Evolutionary conservation across 1,140 invertebrate species (phyloP).

Genomic region (Phenacoccus solenopsis): DNA sequence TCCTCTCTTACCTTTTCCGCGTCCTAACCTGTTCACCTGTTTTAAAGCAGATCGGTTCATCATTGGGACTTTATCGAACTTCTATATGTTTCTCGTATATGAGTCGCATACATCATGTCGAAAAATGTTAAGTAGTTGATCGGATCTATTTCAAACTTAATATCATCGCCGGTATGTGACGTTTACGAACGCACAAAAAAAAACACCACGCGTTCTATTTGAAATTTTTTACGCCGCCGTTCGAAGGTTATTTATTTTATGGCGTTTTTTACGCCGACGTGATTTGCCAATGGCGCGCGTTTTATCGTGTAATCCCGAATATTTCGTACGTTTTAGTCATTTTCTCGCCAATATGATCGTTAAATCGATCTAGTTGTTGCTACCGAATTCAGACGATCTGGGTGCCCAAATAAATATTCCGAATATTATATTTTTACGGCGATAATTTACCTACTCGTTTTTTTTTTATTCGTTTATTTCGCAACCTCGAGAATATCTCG

Average conservation of each 20-base stretch:
- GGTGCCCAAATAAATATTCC: neutral
- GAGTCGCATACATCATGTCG: neutral
- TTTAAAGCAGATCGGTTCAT: slow-evolving; percentile 8
- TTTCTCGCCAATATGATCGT: neutral
- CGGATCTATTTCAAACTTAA: neutral
- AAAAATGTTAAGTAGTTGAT: neutral
- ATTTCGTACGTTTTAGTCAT: neutral
- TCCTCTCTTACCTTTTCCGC: neutral
- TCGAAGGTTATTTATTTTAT: neutral
- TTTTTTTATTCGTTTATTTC: too few relatives aligned
- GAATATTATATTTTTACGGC: neutral
- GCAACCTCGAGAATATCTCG: too few relatives aligned
- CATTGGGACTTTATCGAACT: neutral
- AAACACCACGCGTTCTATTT: neutral
- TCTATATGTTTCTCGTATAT: neutral
- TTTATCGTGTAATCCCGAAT: neutral
- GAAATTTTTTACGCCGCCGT: neutral
- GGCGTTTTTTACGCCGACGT: neutral
- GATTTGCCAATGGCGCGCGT: neutral
- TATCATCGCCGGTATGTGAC: too few relatives aligned
- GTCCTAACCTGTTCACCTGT: slow-evolving; percentile 8
- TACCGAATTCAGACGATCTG: neutral
- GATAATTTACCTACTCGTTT: too few relatives aligned
- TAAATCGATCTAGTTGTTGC: neutral
- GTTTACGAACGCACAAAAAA: neutral